Evolutionary conservation across 2,113 vertebrate species (phyloP), one percentile per base, ranked within the genome.

Genomic region (Climacteris rufus): DNA sequence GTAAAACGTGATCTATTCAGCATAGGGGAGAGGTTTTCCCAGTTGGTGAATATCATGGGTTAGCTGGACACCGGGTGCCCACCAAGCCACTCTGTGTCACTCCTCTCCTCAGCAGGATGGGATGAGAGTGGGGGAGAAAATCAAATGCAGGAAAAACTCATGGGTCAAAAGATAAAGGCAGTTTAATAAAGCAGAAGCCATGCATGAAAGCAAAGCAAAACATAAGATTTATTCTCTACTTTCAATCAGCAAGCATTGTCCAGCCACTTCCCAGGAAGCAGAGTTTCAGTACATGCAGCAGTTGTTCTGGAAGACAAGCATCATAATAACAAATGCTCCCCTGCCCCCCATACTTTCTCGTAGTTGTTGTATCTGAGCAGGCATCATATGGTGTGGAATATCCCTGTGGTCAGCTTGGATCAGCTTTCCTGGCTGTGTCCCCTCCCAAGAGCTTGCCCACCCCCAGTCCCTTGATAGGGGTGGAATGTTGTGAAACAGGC

Each of bases 261-360:
- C 17, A 49, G 10, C 28, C 37, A 6, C 31, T 68, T 81, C 30
- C n/a, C 0, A 0, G 35, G 20, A 74, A 70, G 13, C 5, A 65
- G 28, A 21, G 12, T 54, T 78, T 64, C 65, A 45, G 28, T 33
- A 69, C 2, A 2, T 0, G 1, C 8, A 35, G 44, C 2, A 1
- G 35, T 74, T 9, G 1, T 31, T 87, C 42, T 3, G 2, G 47
- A 61, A 52, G 27, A 42, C 23, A 66, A 81, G 61, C 3, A 13
- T 31, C 2, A 5, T 24, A 30, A 31, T 24, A 68, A 66, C 1
- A 33, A 63, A 63, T 56, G 16, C 14, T 52, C 3, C 12, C 19
- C 40, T 61, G 30, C 21, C 24, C 12, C 47, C 44, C 13, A 45
- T 25, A 40, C 18, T 54, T 70, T 70, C 20, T 59, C 30, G 9